Conservation (phyloP, 2,113 vertebrate species). For the western clawed frog (Xenopus tropicalis) region DNA sequence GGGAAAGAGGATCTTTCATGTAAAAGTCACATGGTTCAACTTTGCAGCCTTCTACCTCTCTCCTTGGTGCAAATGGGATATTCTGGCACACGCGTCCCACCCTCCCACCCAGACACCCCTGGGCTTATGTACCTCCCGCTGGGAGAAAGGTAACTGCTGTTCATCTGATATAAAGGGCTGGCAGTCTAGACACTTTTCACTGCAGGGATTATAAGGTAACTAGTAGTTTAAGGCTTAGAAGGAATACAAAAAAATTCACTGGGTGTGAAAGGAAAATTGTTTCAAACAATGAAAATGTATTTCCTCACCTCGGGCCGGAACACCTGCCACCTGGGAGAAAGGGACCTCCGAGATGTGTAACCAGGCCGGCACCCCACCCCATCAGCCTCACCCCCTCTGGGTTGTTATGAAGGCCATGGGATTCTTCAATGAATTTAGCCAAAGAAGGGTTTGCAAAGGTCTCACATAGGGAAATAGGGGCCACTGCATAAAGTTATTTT, state of each 20-base stretch:
- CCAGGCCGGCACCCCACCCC: no score
- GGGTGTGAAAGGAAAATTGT: constrained; percentile 15
- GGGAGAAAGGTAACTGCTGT: not conserved
- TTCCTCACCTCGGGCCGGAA: constrained; percentile 20
- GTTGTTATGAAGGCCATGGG: no score
- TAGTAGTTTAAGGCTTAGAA: constrained; percentile 33
- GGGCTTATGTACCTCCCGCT: not conserved
- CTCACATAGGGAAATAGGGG: no score
- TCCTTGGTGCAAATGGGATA: not conserved
- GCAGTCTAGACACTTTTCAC: constrained; percentile 38
- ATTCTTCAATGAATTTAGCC: no score
- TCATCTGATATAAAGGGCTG: constrained; percentile 18
- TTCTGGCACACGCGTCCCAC: not conserved
- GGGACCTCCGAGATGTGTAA: not conserved
- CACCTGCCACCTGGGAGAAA: constrained; percentile 31
- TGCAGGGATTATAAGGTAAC: constrained; percentile 21
- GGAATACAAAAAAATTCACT: constrained; percentile 6
- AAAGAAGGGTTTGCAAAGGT: no score
- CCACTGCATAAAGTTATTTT: no score
- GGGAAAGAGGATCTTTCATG: no score
- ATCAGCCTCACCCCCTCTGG: no score
- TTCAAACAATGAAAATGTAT: constrained; percentile 24
- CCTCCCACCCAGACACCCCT: constrained; percentile 10
- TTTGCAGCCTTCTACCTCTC: no score
- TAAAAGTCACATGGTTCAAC: no score